Evolutionary conservation across 2,113 vertebrate species (phyloP).

Genomic region (Rousettus leschenaultii): DNA sequence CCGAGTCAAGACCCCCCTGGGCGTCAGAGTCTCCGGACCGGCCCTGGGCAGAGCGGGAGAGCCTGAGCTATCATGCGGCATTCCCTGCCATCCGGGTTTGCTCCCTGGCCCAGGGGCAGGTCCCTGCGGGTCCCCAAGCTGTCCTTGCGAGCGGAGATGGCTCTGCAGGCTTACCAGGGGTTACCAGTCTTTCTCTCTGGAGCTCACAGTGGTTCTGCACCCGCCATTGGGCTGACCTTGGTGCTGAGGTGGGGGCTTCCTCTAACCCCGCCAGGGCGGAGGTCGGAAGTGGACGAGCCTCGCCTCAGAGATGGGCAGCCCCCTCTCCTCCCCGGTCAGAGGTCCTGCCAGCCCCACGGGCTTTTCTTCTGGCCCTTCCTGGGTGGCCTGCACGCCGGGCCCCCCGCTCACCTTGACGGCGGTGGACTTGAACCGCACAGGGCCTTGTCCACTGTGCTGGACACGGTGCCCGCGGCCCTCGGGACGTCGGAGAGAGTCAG

Average conservation of each 20-base stretch:
- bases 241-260: neutral
- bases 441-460: too few species aligned
- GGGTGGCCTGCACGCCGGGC: fast-evolving
- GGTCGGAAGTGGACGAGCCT: fast-evolving
- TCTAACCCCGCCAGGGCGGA: fast-evolving
- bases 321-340: fast-evolving
- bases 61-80: fast-evolving
- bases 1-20: neutral
- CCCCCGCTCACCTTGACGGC: fast-evolving
- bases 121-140: fast-evolving
- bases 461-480: fast-evolving
- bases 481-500: neutral
- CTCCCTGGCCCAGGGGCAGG: neutral
- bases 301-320: fast-evolving
- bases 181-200: neutral
- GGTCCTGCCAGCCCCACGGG: neutral
- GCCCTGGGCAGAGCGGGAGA: neutral
- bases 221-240: neutral
- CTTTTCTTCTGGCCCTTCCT: neutral
- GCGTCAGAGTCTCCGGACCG: neutral
- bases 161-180: neutral
- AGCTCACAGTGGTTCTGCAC: neutral
- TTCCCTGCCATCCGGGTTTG: neutral
- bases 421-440: neutral
- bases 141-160: too few species aligned